These are phyloP conservation scores for Psittacula echo DNA, from an alignment of 2,797 vertebrate species.

Conservation along the genomic window DNA sequence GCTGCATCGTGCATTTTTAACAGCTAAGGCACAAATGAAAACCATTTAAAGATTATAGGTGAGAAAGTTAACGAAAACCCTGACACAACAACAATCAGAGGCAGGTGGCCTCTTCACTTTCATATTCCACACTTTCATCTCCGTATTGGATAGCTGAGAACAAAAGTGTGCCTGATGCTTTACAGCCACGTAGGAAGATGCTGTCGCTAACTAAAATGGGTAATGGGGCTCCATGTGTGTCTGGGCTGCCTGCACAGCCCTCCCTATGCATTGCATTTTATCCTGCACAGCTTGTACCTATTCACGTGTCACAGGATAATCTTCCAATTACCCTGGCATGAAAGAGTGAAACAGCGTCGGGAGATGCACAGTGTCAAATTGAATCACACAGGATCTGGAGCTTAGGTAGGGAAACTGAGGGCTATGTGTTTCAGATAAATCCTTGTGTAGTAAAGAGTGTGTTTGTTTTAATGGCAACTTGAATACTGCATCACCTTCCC, in stretches of 20 bases:
- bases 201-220: background rate
- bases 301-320: background rate
- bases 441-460: slow-evolving; percentile 5
- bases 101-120: background rate
- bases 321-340: slow-evolving; percentile 18
- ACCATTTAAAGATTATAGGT: background rate
- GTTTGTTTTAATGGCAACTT: slow-evolving; percentile 63
- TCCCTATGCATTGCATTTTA: slow-evolving; percentile 1
- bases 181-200: background rate
- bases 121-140: background rate
- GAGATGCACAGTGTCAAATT: background rate
- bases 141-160: background rate
- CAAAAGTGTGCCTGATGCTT: slow-evolving; percentile 28
- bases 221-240: background rate
- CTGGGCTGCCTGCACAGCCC: background rate
- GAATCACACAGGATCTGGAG: background rate
- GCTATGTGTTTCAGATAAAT: slow-evolving; percentile 53
- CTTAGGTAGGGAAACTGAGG: background rate
- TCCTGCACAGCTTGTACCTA: slow-evolving; percentile 20
- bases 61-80: background rate
- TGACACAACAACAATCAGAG: background rate
- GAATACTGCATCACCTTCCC: slow-evolving; percentile 67
- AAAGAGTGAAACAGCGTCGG: background rate
- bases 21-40: background rate
- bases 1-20: background rate